Conservation (phyloP, 2,113 vertebrate genomes). For the Fulica atra region DNA sequence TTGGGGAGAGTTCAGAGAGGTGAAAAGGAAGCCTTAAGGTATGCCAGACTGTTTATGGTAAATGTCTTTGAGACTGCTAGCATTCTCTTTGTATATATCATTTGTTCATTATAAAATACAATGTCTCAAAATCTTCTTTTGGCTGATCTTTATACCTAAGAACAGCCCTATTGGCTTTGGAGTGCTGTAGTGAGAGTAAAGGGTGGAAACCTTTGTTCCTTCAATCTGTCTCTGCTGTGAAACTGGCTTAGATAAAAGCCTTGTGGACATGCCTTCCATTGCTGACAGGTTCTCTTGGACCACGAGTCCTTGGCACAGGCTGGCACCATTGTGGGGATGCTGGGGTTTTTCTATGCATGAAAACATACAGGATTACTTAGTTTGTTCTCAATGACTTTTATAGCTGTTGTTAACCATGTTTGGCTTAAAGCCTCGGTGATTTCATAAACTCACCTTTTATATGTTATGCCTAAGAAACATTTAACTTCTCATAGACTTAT, state of each 20-base stretch:
- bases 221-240: background rate
- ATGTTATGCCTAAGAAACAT: background rate
- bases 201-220: background rate
- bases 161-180: background rate
- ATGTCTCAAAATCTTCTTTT: background rate
- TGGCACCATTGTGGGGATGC: background rate
- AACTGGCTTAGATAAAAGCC: background rate
- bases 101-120: background rate
- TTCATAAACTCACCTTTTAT: background rate
- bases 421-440: background rate
- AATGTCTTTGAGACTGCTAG: background rate
- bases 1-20: slow-evolving; percentile 79
- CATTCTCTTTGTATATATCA: background rate
- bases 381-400: background rate
- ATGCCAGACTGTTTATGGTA: background rate
- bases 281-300: background rate
- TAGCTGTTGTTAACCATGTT: background rate
- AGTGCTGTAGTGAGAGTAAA: background rate
- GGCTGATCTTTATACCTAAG: background rate
- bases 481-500: background rate
- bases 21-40: slow-evolving; percentile 59
- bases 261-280: background rate
- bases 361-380: background rate
- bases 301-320: background rate
- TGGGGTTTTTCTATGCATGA: background rate